These are phyloP conservation scores for Eurystomus gularis DNA, from an alignment of 2,113 vertebrate genomes.

Conservation along the genomic window DNA sequence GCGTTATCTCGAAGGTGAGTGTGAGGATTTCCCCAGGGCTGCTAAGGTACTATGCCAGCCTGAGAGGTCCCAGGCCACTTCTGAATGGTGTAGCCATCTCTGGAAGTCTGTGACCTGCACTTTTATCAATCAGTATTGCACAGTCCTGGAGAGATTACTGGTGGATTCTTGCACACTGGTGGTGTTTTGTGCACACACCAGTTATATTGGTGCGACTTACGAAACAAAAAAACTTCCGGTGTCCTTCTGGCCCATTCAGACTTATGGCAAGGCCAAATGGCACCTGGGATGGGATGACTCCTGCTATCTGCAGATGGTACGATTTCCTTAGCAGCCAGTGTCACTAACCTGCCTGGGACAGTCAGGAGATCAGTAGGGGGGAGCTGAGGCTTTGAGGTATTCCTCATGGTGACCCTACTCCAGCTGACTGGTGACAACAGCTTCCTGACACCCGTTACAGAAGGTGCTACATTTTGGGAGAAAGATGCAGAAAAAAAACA, in stretches of 20 bases:
- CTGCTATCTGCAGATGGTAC: not conserved
- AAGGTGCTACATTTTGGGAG: not conserved
- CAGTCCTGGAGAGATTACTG: not conserved
- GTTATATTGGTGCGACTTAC: not conserved
- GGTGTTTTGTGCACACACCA: not conserved
- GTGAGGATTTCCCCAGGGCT: not conserved
- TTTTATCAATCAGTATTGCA: not conserved
- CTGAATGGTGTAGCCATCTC: not conserved
- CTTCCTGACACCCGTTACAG: not conserved
- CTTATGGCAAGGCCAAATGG: not conserved
- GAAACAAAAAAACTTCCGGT: no score
- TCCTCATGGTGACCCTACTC: not conserved
- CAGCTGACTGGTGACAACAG: not conserved
- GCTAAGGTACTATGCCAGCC: not conserved
- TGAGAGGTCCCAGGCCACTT: not conserved
- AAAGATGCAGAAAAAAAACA: not conserved
- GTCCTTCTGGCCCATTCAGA: not conserved
- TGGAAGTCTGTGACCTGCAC: not conserved
- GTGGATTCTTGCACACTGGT: rapidly evolving
- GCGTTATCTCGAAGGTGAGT: not conserved
- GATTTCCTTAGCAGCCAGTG: not conserved
- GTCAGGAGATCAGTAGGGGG: not conserved
- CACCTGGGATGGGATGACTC: not conserved
- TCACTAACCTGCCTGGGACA: not conserved
- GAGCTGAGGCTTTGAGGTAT: not conserved